phyloP scores from a whole-genome alignment of 2,113 vertebrate genomes.

The Suncus etruscus region DNA sequence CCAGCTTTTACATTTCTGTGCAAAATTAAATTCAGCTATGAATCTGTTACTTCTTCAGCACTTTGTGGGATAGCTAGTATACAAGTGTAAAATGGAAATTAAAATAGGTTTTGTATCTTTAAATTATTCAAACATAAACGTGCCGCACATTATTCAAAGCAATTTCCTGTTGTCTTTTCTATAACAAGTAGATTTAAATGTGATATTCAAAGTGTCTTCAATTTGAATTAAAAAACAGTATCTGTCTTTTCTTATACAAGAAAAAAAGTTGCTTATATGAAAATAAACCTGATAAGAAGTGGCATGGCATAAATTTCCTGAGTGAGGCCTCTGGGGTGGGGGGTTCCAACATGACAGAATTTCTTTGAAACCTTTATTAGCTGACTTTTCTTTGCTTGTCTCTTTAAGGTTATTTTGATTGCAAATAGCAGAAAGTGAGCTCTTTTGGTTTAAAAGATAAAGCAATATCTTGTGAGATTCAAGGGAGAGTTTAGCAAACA shows the following conservation, averaged over 20 bases:
- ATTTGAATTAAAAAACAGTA: conserved; percentile 67
- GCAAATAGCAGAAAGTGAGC: conserved; percentile 12
- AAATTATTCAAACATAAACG: conserved; percentile 66
- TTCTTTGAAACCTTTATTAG: conserved; percentile 43
- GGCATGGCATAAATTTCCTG: neutral
- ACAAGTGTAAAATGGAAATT: conserved; percentile 69
- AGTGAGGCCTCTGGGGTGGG: neutral
- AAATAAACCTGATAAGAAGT: conserved; percentile 35
- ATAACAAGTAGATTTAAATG: conserved; percentile 49
- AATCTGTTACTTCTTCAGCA: conserved; percentile 19
- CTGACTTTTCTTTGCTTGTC: conserved; percentile 4
- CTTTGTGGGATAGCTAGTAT: conserved; percentile 41
- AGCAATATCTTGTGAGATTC: conserved; percentile 7
- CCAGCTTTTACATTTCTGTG: conserved; percentile 56
- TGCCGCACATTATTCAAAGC: conserved; percentile 73
- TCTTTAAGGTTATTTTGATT: conserved; percentile 38
- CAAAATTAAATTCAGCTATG: conserved; percentile 65
- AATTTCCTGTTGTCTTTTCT: conserved; percentile 75
- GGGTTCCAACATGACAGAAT: neutral
- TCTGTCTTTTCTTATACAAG: conserved; percentile 30
- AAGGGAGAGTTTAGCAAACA: neutral
- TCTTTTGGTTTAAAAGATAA: conserved; percentile 2
- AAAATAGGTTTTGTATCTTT: conserved; percentile 68
- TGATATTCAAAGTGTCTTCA: conserved; percentile 33
- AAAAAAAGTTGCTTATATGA: conserved; percentile 7